A percentile compares a stretch with the other conserved stretches of the same genome.
Conservation (phyloP, 2,888 invertebrate genomes). For the Andrena minutula region DNA sequence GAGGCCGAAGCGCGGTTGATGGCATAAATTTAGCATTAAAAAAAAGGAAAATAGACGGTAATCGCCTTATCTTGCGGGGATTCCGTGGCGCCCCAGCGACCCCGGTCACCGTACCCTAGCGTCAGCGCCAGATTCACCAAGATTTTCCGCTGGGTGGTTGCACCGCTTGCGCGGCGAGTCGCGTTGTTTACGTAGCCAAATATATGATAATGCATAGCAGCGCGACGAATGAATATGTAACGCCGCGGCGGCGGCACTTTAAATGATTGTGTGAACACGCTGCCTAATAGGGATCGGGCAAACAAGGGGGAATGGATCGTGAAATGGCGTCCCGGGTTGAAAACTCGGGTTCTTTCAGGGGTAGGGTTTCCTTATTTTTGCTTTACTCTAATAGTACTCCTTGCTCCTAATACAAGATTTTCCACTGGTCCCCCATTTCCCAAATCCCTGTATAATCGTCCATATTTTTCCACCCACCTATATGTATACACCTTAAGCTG, state of each 20-base stretch:
- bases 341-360: background rate
- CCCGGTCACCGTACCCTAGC: background rate
- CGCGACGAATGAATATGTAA: constrained; percentile 50
- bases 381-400: too few relatives aligned
- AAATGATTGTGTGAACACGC: constrained; percentile 27
- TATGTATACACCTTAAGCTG: too few relatives aligned
- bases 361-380: background rate
- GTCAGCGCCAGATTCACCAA: constrained; percentile 28
- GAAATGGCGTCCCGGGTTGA: background rate
- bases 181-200: constrained; percentile 55
- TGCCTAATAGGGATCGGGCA: constrained; percentile 7
- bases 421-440: too few relatives aligned
- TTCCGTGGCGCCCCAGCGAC: constrained; percentile 47
- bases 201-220: constrained; percentile 54
- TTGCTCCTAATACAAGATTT: too few relatives aligned
- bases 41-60: constrained; percentile 82
- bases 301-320: background rate
- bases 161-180: constrained; percentile 3
- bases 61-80: constrained; percentile 81
- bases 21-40: constrained; percentile 82
- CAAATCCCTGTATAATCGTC: too few relatives aligned
- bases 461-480: too few relatives aligned
- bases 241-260: constrained; percentile 23
- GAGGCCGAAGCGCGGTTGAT: constrained; percentile 70
- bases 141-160: constrained; percentile 33